Evolutionary conservation across 2,888 invertebrate genomes (phyloP), one percentile per base, ranked within the genome.

Genomic region (Tetropium fuscum): DNA sequence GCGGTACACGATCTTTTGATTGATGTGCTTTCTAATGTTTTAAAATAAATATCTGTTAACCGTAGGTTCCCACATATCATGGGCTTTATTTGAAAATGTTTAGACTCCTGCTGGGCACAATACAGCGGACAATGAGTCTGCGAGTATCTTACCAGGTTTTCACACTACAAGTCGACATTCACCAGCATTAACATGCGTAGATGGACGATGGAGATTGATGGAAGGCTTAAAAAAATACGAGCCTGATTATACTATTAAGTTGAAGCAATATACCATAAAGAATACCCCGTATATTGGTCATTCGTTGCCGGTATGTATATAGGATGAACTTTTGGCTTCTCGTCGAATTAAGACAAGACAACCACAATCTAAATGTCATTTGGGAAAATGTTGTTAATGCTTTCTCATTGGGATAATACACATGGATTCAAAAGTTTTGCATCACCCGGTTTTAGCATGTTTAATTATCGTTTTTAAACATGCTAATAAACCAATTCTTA

Each of bases 1-100:
- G 16, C 27, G 16, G 45, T 38, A 36, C 38, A 54, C 38, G 55
- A 27, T 48, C n/a, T 22, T 22, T 48, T 63, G 63, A 63, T 63
- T 63, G 63, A 63, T 63, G 63, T 63, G 53, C 59, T 63, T 59
- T 63, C 63, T 63, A 63, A 63, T 59, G 56, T 59, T 56, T 63
- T 63, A 63, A 63, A 63, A 63, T 63, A 63, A 63, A 63, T 63
- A 63, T 56, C 58, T 56, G 62, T 63, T 63, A 53, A 59, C 59
- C 49, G 55, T 47, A 30, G 53, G 59, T 63, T 63, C 63, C 63
- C 63, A 63, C 63, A 63, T 63, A 55, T 63, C 53, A 53, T 43
- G 32, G 48, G 53, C 43, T 51, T 44, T 59, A 56, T 63, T 63
- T 58, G 63, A 63, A 59, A 40, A 56, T 53, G 47, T 57, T 53